phyloP scores from a whole-genome alignment of 2,888 invertebrate species.

The Augochlorella aurata region DNA sequence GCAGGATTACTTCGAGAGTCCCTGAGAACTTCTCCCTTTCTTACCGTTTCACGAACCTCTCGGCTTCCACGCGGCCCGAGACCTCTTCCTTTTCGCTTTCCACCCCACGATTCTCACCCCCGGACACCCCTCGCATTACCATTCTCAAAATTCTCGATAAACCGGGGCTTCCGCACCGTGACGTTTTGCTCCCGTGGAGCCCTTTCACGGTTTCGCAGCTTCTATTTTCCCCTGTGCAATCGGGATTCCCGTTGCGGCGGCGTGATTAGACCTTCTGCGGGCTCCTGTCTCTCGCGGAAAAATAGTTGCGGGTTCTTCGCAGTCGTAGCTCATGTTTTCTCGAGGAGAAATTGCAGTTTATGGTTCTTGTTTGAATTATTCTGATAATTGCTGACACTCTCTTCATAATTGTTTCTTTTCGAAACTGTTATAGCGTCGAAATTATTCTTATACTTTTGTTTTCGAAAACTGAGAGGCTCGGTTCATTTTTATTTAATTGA shows the following conservation, averaged over 20 bases:
- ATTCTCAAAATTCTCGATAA: slow-evolving; percentile 75
- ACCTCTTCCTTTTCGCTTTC: slow-evolving; percentile 36
- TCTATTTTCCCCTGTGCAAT: slow-evolving; percentile 51
- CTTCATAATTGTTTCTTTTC: too few species aligned
- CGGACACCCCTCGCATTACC: slow-evolving; percentile 63
- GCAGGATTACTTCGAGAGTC: slow-evolving; percentile 79
- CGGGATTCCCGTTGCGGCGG: slow-evolving; percentile 27
- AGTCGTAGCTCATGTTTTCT: too few species aligned
- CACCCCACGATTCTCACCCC: slow-evolving; percentile 28
- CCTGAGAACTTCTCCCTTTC: slow-evolving; percentile 78
- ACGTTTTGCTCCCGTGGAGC: slow-evolving; percentile 47
- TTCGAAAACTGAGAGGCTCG: too few species aligned
- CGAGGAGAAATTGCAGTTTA: too few species aligned
- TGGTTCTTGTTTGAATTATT: too few species aligned
- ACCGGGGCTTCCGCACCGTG: slow-evolving; percentile 61
- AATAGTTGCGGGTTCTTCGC: too few species aligned
- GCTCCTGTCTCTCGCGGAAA: too few species aligned
- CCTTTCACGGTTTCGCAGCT: slow-evolving; percentile 12
- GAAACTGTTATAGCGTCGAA: too few species aligned
- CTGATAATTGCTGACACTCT: too few species aligned
- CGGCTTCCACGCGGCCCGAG: slow-evolving; percentile 50
- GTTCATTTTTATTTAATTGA: too few species aligned
- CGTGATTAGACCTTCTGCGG: background rate
- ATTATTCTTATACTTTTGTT: too few species aligned
- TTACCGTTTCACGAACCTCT: slow-evolving; percentile 63